Evolutionary conservation across 2,797 vertebrate species (phyloP).

Genomic region (Margarornis squamiger): DNA sequence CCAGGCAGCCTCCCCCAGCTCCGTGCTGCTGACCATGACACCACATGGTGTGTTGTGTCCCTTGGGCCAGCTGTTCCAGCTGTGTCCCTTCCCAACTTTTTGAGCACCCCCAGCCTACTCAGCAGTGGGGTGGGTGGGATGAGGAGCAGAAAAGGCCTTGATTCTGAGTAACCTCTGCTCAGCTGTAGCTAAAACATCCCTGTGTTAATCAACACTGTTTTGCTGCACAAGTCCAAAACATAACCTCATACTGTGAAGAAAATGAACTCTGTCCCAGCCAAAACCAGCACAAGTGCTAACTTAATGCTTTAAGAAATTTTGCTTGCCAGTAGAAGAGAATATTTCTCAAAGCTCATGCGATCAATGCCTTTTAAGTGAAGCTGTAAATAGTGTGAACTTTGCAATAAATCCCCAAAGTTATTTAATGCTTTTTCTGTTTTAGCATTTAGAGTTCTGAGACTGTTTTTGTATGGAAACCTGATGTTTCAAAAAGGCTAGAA

Average conservation of each 20-base stretch:
- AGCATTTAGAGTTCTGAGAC: background rate
- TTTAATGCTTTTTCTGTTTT: background rate
- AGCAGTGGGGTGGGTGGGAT: rapidly evolving
- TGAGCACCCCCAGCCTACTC: background rate
- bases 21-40: background rate
- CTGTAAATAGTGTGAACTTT: background rate
- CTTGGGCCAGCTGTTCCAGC: background rate
- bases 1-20: background rate
- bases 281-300: background rate
- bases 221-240: background rate
- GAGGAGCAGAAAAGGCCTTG: background rate
- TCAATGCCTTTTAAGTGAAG: background rate
- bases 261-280: background rate
- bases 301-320: background rate
- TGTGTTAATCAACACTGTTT: background rate
- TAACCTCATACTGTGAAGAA: background rate
- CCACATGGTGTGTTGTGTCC: rapidly evolving
- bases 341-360: background rate
- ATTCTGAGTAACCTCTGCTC: background rate
- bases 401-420: background rate
- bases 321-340: background rate
- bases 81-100: background rate
- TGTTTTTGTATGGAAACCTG: background rate
- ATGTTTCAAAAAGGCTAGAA: background rate
- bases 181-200: background rate